Conservation (phyloP, 37 sponge, comb jelly and placozoan genomes). For the Mnemiopsis leidyi region DNA sequence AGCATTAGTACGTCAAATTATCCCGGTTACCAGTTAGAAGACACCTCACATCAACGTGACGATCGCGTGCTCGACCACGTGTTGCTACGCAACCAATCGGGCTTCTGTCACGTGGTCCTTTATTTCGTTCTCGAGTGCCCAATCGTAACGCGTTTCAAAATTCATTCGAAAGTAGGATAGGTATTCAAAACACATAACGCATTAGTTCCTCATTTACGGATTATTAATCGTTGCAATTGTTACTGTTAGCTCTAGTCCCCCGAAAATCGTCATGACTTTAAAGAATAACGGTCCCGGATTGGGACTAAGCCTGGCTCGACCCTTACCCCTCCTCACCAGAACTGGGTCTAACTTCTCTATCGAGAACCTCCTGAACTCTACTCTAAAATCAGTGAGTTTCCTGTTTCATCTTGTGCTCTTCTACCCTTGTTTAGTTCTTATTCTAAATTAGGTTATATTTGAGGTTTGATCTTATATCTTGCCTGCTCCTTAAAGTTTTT, state of each 20-base stretch:
- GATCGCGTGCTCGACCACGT: neutral
- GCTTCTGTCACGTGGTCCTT: neutral
- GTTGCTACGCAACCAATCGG: slow-evolving; percentile 50
- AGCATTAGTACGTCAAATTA: slow-evolving; percentile 44
- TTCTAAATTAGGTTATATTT: too few species aligned
- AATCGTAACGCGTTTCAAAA: slow-evolving; percentile 67
- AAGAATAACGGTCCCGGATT: slow-evolving; percentile 16
- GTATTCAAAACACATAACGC: slow-evolving; percentile 50
- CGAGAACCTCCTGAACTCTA: slow-evolving; percentile 33
- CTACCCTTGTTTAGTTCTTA: too few species aligned
- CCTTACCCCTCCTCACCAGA: neutral
- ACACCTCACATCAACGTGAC: neutral
- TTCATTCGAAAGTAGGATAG: slow-evolving; percentile 54
- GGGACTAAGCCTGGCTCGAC: slow-evolving; percentile 16
- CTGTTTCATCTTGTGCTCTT: too few species aligned
- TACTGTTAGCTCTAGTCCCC: neutral
- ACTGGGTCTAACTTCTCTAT: slow-evolving; percentile 42
- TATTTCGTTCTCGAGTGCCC: slow-evolving; percentile 33
- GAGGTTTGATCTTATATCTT: too few species aligned
- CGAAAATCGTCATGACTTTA: slow-evolving; percentile 44
- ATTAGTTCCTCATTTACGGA: slow-evolving; percentile 55
- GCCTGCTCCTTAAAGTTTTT: too few species aligned
- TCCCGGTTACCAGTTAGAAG: slow-evolving; percentile 22
- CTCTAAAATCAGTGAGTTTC: slow-evolving; percentile 30
- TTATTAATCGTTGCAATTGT: slow-evolving; percentile 3